A percentile compares a stretch with the other conserved stretches of the same genome.
Conservation (phyloP, 1,140 invertebrate genomes). For the Pogonus chalceus region DNA sequence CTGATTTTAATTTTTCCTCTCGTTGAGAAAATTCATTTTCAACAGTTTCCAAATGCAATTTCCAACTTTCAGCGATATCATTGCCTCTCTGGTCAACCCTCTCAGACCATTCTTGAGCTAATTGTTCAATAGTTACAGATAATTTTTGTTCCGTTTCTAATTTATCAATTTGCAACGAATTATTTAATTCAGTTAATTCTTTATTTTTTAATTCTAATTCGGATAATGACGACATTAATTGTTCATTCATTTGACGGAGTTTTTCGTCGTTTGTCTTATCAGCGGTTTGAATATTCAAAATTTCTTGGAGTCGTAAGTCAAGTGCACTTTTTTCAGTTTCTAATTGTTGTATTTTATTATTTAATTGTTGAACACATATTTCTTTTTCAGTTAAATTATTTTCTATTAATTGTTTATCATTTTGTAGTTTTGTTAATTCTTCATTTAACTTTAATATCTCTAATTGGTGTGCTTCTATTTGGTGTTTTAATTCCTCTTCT, state of each 20-base stretch:
- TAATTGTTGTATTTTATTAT: slow-evolving; percentile 16
- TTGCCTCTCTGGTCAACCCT: slow-evolving; percentile 49
- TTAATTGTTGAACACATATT: slow-evolving; percentile 7
- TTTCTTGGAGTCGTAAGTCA: slow-evolving; percentile 1
- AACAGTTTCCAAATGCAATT: slow-evolving; percentile 46
- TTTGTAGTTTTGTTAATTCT: slow-evolving; percentile 33
- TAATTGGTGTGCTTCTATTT: slow-evolving; percentile 30
- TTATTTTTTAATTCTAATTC: slow-evolving; percentile 21
- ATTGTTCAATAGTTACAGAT: slow-evolving; percentile 29
- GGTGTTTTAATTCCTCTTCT: slow-evolving; percentile 16
- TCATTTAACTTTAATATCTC: slow-evolving; percentile 37
- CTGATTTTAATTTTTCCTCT: slow-evolving; percentile 38
- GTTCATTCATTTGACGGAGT: slow-evolving; percentile 22
- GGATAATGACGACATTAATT: slow-evolving; percentile 20
- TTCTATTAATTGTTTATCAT: slow-evolving; percentile 25
- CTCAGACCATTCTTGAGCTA: slow-evolving; percentile 34
- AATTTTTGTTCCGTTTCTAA: slow-evolving; percentile 32
- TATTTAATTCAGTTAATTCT: slow-evolving; percentile 29
- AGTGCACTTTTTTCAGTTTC: slow-evolving; percentile 22
- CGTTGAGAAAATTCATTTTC: slow-evolving; percentile 45
- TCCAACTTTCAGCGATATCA: slow-evolving; percentile 54
- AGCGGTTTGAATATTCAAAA: not conserved
- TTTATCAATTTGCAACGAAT: slow-evolving; percentile 28
- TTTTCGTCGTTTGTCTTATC: slow-evolving; percentile 16
- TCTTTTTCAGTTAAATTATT: slow-evolving; percentile 9